Base-by-base conservation (phyloP, 2,797 vertebrate genomes). In the Enteromius anoplus region DNA sequence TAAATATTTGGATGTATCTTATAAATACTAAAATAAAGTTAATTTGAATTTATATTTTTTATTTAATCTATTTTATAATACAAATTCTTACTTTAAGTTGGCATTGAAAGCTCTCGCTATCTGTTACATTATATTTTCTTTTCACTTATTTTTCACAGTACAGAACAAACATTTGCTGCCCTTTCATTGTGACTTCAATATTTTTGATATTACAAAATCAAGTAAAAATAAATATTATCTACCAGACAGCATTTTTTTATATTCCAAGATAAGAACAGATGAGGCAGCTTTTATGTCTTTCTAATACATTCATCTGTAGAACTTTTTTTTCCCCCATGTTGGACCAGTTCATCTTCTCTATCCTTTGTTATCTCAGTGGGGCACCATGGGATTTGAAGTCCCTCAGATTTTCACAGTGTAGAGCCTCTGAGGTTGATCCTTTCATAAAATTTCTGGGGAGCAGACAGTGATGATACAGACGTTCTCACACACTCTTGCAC, bases 381-480 rank as follows among this genome's bases (percentile, higher is more conserved):
- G 17, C 72, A 82, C 19, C 32, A 42, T 82, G 71, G 47, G 70
- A 66, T 66, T 75, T 81, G 58, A 75, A 42, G 70, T 75, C 34
- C 60, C 37, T 75, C 7, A 42, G n/a, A 37, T 64, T 66, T 73
- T 73, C 42, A n/a, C 29, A 23, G 49, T 29, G 70, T 53, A 53
- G 15, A 53, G 45, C 47, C 70, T 81, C 60, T 51, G 45, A 75
- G 45, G 32, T 81, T 66, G 70, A 62, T 42, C 70, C 60, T 81
- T 72, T 53, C 70, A 81, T 81, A 29, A 40, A 7, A 65, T 29
- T 65, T 42, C 80, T 73, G 29, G 2, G 32, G 21, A 81, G 42
- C 58, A 81, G 70, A 40, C 70, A 26, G 42, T 51, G 23, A 62
- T 62, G 51, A 80, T 71, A 32, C 2, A 75, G 70, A 29, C 23